Evolutionary conservation across 2,113 vertebrate species (phyloP).

Genomic region (Castor canadensis): DNA sequence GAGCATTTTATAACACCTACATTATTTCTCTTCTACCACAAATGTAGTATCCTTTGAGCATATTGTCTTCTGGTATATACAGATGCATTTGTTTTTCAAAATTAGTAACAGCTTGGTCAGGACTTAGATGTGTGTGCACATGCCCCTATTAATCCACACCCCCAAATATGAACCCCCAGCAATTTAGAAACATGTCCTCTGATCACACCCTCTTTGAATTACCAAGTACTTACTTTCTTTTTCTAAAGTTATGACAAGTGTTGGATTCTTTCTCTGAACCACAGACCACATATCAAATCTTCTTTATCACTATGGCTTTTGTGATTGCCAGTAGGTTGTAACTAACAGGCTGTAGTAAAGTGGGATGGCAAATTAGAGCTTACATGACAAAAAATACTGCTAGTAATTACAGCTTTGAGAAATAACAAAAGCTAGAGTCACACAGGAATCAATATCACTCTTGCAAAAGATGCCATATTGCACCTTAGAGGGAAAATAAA

Average conservation of each 20-base stretch:
- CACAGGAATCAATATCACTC: conserved; percentile 69
- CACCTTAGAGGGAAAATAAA: conserved; percentile 57
- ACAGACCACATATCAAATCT: conserved; percentile 23
- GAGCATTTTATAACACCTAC: background rate
- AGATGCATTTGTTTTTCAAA: background rate
- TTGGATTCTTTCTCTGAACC: background rate
- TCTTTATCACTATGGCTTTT: background rate
- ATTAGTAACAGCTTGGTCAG: background rate
- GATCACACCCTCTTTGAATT: background rate
- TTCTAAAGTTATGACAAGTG: background rate
- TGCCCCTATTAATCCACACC: background rate
- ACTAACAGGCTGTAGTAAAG: conserved; percentile 78
- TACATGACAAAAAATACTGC: conserved; percentile 82
- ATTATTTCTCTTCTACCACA: background rate
- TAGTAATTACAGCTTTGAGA: conserved; percentile 80
- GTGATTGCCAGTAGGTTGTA: conserved; percentile 69
- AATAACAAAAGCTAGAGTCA: conserved; percentile 62
- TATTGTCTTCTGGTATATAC: background rate
- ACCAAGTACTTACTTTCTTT: background rate
- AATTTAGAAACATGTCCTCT: background rate
- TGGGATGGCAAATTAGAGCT: conserved; percentile 74
- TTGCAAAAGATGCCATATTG: conserved; percentile 51
- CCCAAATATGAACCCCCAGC: background rate
- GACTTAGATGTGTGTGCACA: background rate
- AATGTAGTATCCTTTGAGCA: background rate